Conservation (phyloP, 2,797 vertebrate species). For the Cygnus olor region DNA sequence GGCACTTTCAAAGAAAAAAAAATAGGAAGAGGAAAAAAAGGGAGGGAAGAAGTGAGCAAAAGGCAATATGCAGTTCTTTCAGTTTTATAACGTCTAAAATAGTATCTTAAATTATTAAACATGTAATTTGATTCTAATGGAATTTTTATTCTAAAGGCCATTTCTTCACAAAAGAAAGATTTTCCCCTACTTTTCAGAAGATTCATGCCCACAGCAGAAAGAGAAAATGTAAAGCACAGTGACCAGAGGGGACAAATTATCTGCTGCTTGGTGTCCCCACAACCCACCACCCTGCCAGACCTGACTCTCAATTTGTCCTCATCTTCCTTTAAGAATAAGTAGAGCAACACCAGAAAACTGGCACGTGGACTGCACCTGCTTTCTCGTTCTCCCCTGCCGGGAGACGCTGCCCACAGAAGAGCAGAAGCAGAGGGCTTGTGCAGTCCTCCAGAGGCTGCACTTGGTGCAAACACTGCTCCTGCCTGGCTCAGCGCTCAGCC, state of each 20-base stretch:
- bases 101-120: background rate
- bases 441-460: background rate
- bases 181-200: background rate
- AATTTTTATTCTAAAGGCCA: background rate
- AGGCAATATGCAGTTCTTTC: background rate
- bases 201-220: background rate
- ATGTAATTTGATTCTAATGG: background rate
- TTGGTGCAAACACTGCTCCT: background rate
- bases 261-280: background rate
- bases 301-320: background rate
- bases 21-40: accelerated
- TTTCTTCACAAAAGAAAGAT: background rate
- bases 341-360: background rate
- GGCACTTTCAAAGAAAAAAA: background rate
- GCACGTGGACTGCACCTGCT: background rate
- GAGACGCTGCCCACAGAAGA: background rate
- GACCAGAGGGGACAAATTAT: background rate
- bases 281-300: background rate
- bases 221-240: background rate
- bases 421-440: background rate
- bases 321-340: background rate
- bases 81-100: background rate
- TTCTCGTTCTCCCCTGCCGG: background rate
- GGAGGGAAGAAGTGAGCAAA: background rate
- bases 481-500: background rate